Percentiles rank a stretch among this genome's conserved stretches.
phyloP scores from a whole-genome alignment of 2,113 vertebrate genomes.

The Mirounga angustirostris region DNA sequence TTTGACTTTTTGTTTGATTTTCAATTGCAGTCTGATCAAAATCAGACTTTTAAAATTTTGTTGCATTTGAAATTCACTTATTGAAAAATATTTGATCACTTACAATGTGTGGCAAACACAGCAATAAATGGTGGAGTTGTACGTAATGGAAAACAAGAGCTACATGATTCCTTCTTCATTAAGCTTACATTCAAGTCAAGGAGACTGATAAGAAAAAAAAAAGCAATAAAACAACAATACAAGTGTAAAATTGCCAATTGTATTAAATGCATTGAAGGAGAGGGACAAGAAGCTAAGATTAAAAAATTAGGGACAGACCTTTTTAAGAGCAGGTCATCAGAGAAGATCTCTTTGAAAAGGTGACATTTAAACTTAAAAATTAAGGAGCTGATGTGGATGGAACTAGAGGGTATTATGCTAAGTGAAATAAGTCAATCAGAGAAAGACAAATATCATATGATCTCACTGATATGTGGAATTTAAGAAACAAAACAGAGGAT shows the following conservation, averaged over 20 bases:
- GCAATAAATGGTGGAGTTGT: not conserved
- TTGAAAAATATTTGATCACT: not conserved
- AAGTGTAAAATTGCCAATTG: not conserved
- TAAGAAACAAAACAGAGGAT: no score
- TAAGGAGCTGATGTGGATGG: not conserved
- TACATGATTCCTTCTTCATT: not conserved
- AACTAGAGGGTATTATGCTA: not conserved
- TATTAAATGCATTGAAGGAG: not conserved
- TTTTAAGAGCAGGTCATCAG: not conserved
- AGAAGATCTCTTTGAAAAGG: not conserved
- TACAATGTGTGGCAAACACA: not conserved
- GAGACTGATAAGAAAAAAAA: not conserved
- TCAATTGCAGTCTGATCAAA: not conserved
- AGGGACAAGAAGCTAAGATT: not conserved
- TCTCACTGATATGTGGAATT: no score
- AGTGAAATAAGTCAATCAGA: not conserved
- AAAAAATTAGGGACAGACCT: not conserved
- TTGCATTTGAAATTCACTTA: not conserved
- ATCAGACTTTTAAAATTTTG: not conserved
- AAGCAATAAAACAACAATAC: not conserved
- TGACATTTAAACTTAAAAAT: conserved; percentile 20
- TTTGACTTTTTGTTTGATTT: not conserved
- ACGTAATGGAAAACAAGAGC: not conserved
- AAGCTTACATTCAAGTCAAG: not conserved
- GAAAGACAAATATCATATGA: no score